Evolutionary conservation across 2,888 invertebrate species (phyloP).

Genomic region (Pyrocoelia pectoralis): DNA sequence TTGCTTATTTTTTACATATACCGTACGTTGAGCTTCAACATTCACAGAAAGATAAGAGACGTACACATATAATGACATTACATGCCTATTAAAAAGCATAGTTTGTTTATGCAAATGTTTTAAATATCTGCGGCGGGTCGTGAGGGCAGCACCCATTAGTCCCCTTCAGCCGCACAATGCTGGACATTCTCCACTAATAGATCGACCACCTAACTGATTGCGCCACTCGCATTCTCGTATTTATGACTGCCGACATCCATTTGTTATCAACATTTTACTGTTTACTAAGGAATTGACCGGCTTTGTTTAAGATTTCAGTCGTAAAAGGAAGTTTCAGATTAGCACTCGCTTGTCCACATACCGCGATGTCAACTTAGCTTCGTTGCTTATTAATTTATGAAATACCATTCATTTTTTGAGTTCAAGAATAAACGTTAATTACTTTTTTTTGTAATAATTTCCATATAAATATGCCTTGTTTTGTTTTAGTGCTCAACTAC

Average conservation of each 20-base stretch:
- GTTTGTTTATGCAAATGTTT: conserved; percentile 52
- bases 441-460: conserved; percentile 2
- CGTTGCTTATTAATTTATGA: conserved; percentile 10
- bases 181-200: conserved; percentile 58
- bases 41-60: neutral
- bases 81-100: conserved; percentile 37
- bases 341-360: conserved; percentile 17
- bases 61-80: conserved; percentile 18
- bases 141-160: conserved; percentile 53
- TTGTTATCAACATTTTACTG: conserved; percentile 47
- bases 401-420: conserved; percentile 9
- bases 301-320: conserved; percentile 34
- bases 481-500: neutral
- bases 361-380: neutral
- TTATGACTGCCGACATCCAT: conserved; percentile 53
- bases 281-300: conserved; percentile 37
- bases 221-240: conserved; percentile 55
- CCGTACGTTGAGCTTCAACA: too few relatives aligned
- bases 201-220: conserved; percentile 58
- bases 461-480: neutral
- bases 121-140: conserved; percentile 53
- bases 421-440: conserved; percentile 9
- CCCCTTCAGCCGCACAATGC: conserved; percentile 56
- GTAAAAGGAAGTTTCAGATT: conserved; percentile 21
- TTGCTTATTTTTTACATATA: too few relatives aligned